Evolutionary conservation across 2,797 vertebrate genomes (phyloP).

Genomic region (Limnodromus scolopaceus): DNA sequence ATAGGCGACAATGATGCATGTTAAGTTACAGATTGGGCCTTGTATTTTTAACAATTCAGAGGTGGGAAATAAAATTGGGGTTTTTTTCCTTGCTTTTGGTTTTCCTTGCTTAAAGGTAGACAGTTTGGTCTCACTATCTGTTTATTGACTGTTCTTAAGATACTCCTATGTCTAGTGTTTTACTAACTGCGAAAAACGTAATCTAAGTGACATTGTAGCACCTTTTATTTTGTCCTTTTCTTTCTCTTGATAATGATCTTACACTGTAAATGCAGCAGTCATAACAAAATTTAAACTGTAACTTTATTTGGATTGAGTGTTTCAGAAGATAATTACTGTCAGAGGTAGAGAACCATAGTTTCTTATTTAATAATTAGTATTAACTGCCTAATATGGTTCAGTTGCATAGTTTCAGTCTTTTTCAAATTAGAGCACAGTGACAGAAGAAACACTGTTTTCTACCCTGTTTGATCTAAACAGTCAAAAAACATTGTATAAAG

Average conservation of each 20-base stretch:
- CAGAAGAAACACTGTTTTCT: not conserved
- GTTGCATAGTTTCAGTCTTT: not conserved
- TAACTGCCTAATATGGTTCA: not conserved
- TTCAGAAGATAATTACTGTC: not conserved
- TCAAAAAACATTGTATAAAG: not conserved
- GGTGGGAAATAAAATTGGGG: not conserved
- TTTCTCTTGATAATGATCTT: not conserved
- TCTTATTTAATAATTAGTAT: not conserved
- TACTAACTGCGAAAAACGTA: not conserved
- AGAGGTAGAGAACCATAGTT: not conserved
- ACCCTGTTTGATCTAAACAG: not conserved
- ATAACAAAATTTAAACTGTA: not conserved
- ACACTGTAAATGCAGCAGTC: not conserved
- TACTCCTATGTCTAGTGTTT: not conserved
- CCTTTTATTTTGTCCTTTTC: not conserved
- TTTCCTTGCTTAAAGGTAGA: not conserved
- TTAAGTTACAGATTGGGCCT: not conserved
- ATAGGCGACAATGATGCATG: not conserved
- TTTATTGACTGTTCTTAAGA: not conserved
- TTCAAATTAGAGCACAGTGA: not conserved
- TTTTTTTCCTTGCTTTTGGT: not conserved
- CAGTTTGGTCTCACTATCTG: not conserved
- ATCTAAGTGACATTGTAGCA: not conserved
- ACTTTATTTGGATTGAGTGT: not conserved
- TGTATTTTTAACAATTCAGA: not conserved